Evolutionary conservation across 2,113 vertebrate species (phyloP), one percentile per base, ranked within the genome.

Genomic region (Mesoclemmys tuberculata): DNA sequence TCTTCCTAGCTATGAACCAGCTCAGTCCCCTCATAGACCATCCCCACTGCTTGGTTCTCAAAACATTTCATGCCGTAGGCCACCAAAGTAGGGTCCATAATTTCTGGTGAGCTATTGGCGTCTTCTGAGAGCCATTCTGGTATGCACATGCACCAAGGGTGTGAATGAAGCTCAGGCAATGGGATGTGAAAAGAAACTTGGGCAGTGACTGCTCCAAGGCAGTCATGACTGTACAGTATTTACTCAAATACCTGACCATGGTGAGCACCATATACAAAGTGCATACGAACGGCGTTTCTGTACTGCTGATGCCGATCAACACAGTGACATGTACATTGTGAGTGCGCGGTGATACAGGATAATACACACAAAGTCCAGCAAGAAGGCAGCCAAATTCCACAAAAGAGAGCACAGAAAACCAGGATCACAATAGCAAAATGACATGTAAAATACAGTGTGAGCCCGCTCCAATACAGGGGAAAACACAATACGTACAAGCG

Each of bases 101-200:
- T 8, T n/a, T 19, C 35, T 68, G 31, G 31, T 68, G 31, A 68
- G 18, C 68, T 74, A 41, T 38, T 41, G n/a, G 74, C 10, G 41
- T 46, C 21, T 44, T 31, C 8, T 5, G 48, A 92, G 26, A 2
- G 0, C 3, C 9, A 5, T 38, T 75, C 49, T 10, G 9, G 38
- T 2, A n/a, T 0, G 1, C 85, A 31, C 41, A 2, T 0, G 21
- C 68, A 21, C 1, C 29, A 56, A 61, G 16, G 61, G 14, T 1
- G 26, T 5, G 54, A 85, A 35, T 51, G 61, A 74, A 89, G 82
- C 0, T 77, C 77, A 93, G 49, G 27, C 44, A 56, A 19, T 51
- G 49, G 83, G 31, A 2, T 41, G 58, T 35, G 71, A 85, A 92
- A 21, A 44, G 8, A 84, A 94, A 61, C 12, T 3, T 46, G 52